Base-by-base conservation (phyloP, 2,888 invertebrate species). In the Diploptera punctata region DNA sequence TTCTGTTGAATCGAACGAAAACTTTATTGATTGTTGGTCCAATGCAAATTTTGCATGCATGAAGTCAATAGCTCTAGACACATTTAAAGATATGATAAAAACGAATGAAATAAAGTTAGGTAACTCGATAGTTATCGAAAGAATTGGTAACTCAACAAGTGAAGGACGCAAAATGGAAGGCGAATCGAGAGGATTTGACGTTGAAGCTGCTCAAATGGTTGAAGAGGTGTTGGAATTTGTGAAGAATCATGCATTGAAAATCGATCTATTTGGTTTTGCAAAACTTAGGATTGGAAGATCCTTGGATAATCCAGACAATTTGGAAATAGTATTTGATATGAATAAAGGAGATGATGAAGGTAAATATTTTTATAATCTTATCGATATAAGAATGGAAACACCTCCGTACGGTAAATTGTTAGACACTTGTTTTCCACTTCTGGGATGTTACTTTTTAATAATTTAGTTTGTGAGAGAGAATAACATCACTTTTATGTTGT, bases 181-280 rank as follows among this genome's bases (percentile, higher is more conserved):
- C 5, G 47, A 38, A 10, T 18, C 83, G 82, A 68, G 84, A 86
- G 68, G 85, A 86, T 77, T 86, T 85, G 77, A 83, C 86, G 68
- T 84, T 89, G 73, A 85, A 83, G n/a, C n/a, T n/a, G n/a, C n/a
- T n/a, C 87, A 86, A 76, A 83, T 89, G 75, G 86, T 88, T 75
- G 87, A 88, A 13, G 77, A 88, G 74, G 78, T 71, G 73, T 79
- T 84, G 68, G 84, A 84, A 43, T 81, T 87, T 75, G 79, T 88
- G 67, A 85, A 86, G 60, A 83, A 84, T 52, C 84, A 88, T 77
- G 86, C 87, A 33, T 80, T 89, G 71, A 85, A 85, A 75, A 82
- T 88, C 77, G 87, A 87, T 77, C 86, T 86, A 82, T 84, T 83
- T 69, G 86, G 86, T 76, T 84, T 84, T 76, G 86, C 86, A 49